Conservation (phyloP, 2,113 vertebrate genomes). For the Rhineura floridana region DNA sequence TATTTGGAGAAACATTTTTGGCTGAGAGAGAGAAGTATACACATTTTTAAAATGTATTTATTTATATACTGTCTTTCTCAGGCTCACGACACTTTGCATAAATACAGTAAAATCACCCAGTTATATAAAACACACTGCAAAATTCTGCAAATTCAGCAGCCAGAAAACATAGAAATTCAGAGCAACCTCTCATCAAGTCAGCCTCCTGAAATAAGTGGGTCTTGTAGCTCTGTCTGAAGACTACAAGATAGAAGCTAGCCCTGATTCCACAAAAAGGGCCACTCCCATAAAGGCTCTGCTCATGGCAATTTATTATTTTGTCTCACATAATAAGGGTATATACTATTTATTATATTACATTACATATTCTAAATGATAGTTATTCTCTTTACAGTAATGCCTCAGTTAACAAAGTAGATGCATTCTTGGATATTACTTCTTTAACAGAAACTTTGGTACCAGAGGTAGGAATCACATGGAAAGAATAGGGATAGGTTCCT, state of each 20-base stretch:
- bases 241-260: background rate
- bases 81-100: background rate
- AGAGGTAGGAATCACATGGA: too few relatives aligned
- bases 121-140: background rate
- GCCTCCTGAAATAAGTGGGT: background rate
- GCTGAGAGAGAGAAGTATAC: too few relatives aligned
- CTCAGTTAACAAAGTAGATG: too few relatives aligned
- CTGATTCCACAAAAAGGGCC: background rate
- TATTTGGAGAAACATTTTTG: slow-evolving; percentile 1
- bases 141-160: background rate
- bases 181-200: background rate
- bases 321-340: too few relatives aligned
- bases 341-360: too few relatives aligned
- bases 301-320: too few relatives aligned
- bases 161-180: background rate
- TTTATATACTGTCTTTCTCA: background rate
- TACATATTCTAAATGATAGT: too few relatives aligned
- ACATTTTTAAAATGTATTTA: background rate
- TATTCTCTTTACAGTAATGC: too few relatives aligned
- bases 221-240: background rate
- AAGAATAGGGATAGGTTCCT: too few relatives aligned
- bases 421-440: too few relatives aligned
- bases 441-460: too few relatives aligned
- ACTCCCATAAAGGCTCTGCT: too few relatives aligned
- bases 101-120: background rate